phyloP scores from a whole-genome alignment of 2,888 invertebrate species.

The Cremastinae sp. region DNA sequence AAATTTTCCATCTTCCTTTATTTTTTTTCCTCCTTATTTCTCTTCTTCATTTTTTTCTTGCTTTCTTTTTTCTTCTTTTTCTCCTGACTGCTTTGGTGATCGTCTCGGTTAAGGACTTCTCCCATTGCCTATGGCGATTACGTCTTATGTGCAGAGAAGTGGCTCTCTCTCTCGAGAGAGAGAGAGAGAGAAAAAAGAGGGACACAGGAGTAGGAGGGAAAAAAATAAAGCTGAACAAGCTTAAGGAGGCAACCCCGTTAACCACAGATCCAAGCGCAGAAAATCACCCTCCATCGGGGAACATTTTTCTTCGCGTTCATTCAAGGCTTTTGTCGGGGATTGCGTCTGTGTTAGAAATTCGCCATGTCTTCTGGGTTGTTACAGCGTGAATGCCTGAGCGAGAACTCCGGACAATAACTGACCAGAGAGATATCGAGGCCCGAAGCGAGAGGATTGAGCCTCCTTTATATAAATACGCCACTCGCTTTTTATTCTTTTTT shows the following conservation, averaged over 20 bases:
- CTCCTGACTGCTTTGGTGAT: slow-evolving; percentile 35
- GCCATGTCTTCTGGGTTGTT: slow-evolving; percentile 32
- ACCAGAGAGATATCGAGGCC: slow-evolving; percentile 50
- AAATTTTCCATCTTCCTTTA: slow-evolving; percentile 21
- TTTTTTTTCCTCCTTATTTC: not conserved
- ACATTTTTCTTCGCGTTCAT: slow-evolving; percentile 46
- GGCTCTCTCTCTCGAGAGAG: slow-evolving; percentile 53
- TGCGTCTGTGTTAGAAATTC: not conserved
- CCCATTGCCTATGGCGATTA: slow-evolving; percentile 61
- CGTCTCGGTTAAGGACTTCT: slow-evolving; percentile 62
- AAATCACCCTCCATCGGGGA: slow-evolving; percentile 37
- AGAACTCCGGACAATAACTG: slow-evolving; percentile 65
- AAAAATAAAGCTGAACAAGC: slow-evolving; percentile 47
- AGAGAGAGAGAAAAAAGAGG: slow-evolving; percentile 29
- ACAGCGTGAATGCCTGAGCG: slow-evolving; percentile 17
- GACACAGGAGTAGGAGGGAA: slow-evolving; percentile 28
- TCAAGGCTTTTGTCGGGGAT: not conserved
- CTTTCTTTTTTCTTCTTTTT: slow-evolving; percentile 38
- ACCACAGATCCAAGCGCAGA: slow-evolving; percentile 14
- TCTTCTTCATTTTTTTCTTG: not conserved
- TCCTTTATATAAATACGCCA: slow-evolving; percentile 12
- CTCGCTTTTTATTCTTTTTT: slow-evolving; percentile 17
- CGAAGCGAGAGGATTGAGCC: slow-evolving; percentile 7
- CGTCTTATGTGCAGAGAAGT: slow-evolving; percentile 58
- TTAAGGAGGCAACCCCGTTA: slow-evolving; percentile 34